Evolutionary conservation across 2,797 vertebrate genomes (phyloP).

Genomic region (Thunnus albacares): DNA sequence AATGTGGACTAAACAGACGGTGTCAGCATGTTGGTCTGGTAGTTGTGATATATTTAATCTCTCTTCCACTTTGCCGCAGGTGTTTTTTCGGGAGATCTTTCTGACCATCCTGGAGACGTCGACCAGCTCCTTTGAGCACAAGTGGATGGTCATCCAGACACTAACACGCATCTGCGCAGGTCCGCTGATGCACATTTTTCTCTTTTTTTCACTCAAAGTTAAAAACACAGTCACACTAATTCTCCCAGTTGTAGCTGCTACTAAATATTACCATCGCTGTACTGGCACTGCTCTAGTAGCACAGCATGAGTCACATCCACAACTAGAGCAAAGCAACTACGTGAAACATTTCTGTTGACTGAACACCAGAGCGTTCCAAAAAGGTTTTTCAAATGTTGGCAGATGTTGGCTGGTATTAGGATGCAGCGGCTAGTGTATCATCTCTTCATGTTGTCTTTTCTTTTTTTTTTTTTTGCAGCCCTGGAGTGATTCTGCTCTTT

Average conservation of each 20-base stretch:
- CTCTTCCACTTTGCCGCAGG: conserved; percentile 79
- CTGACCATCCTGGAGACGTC: conserved; percentile 97
- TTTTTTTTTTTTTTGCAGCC: no score
- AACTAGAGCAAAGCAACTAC: not conserved
- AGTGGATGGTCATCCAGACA: conserved; percentile 99
- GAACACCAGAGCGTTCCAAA: no score
- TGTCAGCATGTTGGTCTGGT: not conserved
- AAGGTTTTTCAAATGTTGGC: not conserved
- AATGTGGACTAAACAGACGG: not conserved
- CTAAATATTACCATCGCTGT: not conserved
- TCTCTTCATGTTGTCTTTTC: not conserved
- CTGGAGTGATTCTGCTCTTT: not conserved
- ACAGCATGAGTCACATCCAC: not conserved
- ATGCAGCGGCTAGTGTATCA: not conserved
- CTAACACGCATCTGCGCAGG: conserved; percentile 98
- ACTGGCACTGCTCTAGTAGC: not conserved
- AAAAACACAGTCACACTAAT: not conserved
- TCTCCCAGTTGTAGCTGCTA: not conserved
- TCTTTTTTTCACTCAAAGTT: no score
- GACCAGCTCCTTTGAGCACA: conserved; percentile 97
- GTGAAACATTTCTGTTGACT: not conserved
- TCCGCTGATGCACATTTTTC: not conserved
- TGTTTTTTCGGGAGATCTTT: conserved; percentile 99
- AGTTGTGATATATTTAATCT: not conserved
- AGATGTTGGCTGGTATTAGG: not conserved